phyloP scores from a whole-genome alignment of 1,140 invertebrate genomes.

The Trinorchestia longiramus region DNA sequence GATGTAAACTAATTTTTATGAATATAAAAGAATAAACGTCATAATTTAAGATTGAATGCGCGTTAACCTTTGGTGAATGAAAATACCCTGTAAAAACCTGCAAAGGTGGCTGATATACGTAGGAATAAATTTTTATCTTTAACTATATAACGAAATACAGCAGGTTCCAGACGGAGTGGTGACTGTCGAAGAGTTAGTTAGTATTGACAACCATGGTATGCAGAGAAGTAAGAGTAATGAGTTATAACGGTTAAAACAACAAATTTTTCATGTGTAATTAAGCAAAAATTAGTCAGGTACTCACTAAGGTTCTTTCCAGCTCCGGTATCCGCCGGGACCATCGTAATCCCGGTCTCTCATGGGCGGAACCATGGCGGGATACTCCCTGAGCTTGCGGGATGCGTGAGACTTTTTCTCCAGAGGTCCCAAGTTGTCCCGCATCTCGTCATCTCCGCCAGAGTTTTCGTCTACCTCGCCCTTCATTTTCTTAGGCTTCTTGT shows the following conservation, averaged over 20 bases:
- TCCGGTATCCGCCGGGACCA: slow-evolving; percentile 60
- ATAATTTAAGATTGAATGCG: no score
- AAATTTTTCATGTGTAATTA: not conserved
- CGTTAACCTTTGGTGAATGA: no score
- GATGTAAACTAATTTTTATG: no score
- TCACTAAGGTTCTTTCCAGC: slow-evolving; percentile 65
- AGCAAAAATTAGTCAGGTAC: not conserved
- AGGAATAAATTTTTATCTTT: no score
- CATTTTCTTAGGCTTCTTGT: slow-evolving; percentile 67
- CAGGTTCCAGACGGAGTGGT: not conserved
- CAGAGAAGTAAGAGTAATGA: not conserved
- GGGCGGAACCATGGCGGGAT: not conserved
- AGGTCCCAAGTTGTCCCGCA: not conserved
- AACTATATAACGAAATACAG: no score
- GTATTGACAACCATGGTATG: not conserved
- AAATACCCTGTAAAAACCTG: no score
- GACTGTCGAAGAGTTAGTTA: not conserved
- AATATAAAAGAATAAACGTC: no score
- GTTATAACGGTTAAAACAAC: not conserved
- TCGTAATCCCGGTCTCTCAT: slow-evolving; percentile 57
- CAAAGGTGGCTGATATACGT: no score
- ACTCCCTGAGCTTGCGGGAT: slow-evolving; percentile 52
- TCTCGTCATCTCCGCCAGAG: slow-evolving; percentile 40
- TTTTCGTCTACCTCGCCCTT: slow-evolving; percentile 59
- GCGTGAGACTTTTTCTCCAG: slow-evolving; percentile 31